Base-by-base conservation (phyloP, 2,797 vertebrate species). In the Melanotaenia nigrans region DNA sequence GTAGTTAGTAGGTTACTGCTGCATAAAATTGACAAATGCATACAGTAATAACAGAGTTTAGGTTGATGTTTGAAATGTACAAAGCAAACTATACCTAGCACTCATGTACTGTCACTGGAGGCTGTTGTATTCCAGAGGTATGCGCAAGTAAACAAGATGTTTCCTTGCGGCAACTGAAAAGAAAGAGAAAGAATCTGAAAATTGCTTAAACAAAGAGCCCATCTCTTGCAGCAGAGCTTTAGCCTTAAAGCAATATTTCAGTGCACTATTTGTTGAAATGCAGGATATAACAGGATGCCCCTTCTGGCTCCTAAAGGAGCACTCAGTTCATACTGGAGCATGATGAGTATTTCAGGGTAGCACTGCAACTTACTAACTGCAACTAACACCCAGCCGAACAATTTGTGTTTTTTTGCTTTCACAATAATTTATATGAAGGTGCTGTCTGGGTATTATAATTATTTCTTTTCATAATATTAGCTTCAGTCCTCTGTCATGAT, bases 321-420 rank as follows among this genome's bases (percentile, higher is more conserved):
- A 14, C 60, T 71, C 22, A 56, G 68, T 14, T 58, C 58, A 40
- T 68, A 36, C 61, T 62, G 33, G 30, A 77, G 58, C 12, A 61
- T 24, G 64, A 62, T 16, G 40, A 75, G 33, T 25, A 1, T 72
- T 74, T 67, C 35, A 47, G 7, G 36, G 63, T 69, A 61, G 60
- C 51, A 32, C 63, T 64, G 40, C 5, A 35, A 33, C 58, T 71
- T 51, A 77, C 79, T 77, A 51, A 53, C 28, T 53, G 42, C 47
- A 70, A 64, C 49, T 61, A 65, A 53, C 54, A 61, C 47, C 47
- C 62, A 55, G 33, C 63, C 40, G 54, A 47, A 58, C 61, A 40
- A 68, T 76, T 68, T 70, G 18, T 51, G 38, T n/a, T 71, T 73
- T 65, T 71, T 55, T 70, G 59, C 59, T 82, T 66, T 74, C 60